A percentile compares a stretch with the other conserved stretches of the same genome.
phyloP scores from a whole-genome alignment of 2,888 invertebrate species.

The Ommatoiulus sabulosus region DNA sequence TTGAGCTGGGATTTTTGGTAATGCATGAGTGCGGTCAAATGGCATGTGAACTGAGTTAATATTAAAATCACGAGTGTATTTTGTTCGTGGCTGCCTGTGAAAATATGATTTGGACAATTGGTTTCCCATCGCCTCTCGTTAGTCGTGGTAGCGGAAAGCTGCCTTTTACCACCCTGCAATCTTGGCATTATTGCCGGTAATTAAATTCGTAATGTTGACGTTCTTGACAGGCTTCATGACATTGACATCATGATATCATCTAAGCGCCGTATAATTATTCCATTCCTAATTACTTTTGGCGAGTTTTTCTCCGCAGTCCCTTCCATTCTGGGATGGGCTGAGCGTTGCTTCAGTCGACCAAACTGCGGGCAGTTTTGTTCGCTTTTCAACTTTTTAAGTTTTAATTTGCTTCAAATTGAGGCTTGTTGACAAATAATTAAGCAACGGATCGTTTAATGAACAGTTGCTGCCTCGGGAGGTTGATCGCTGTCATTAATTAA shows the following conservation, averaged over 20 bases:
- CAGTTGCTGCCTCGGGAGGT: not conserved
- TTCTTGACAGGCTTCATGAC: conserved; percentile 32
- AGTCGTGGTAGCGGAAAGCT: not conserved
- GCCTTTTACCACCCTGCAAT: conserved; percentile 10
- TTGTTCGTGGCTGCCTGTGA: not conserved
- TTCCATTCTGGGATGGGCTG: not conserved
- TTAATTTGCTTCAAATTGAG: not conserved
- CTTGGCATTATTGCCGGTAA: conserved; percentile 37
- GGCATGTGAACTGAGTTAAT: conserved; percentile 12
- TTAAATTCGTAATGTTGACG: conserved; percentile 5
- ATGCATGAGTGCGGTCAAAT: conserved; percentile 22
- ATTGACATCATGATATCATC: conserved; percentile 34
- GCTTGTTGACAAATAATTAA: conserved; percentile 41
- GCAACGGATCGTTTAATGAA: not conserved
- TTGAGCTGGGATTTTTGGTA: not conserved
- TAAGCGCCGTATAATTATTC: conserved; percentile 23
- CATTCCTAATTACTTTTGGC: not conserved
- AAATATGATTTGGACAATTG: conserved; percentile 38
- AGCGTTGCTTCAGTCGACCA: not conserved
- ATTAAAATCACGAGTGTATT: conserved; percentile 11
- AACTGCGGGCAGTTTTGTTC: not conserved
- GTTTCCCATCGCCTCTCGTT: not conserved
- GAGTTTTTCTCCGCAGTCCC: not conserved
- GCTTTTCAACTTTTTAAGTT: not conserved
- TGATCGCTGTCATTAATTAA: not conserved